Percentiles rank a stretch among this genome's conserved stretches.
phyloP scores from a whole-genome alignment of 35 echinoderm and acorn worm genomes.

The Lytechinus variegatus region DNA sequence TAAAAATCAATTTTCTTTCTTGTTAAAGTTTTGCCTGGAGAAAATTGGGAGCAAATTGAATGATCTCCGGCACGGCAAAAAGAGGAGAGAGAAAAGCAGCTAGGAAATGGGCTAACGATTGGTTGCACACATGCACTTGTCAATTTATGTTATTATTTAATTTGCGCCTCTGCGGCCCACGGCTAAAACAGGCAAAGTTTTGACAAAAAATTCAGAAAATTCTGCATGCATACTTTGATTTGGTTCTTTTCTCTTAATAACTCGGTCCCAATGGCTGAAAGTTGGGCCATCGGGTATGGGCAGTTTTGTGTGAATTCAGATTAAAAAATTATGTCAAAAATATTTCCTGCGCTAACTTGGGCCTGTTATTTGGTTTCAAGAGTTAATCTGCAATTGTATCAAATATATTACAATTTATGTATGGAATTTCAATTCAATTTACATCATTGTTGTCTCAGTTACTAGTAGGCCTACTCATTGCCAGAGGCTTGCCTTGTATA shows the following conservation, averaged over 20 bases:
- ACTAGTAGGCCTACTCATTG: not conserved
- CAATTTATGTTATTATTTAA: constrained; percentile 45
- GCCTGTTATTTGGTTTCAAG: not conserved
- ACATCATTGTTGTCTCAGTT: not conserved
- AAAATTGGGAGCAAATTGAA: constrained; percentile 33
- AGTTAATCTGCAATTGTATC: not conserved
- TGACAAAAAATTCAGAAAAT: not conserved
- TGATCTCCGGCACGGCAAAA: constrained; percentile 18
- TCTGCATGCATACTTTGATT: not conserved
- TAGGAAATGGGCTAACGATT: constrained; percentile 33
- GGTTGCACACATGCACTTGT: constrained; percentile 31
- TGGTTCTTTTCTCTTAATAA: not conserved
- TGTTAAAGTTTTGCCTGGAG: constrained; percentile 41
- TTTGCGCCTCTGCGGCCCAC: not conserved
- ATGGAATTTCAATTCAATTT: not conserved
- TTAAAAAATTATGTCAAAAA: not conserved
- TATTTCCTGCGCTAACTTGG: not conserved
- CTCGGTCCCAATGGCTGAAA: not conserved
- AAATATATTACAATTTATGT: not conserved
- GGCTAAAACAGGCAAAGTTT: not conserved
- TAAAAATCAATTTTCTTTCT: constrained; percentile 14
- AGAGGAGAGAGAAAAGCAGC: not conserved
- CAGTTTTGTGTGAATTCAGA: not conserved
- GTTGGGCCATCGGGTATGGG: not conserved
- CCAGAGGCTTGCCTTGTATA: not conserved